Evolutionary conservation across 1,140 invertebrate species (phyloP), one percentile per base, ranked within the genome.

Genomic region (Lepidurus packardi): DNA sequence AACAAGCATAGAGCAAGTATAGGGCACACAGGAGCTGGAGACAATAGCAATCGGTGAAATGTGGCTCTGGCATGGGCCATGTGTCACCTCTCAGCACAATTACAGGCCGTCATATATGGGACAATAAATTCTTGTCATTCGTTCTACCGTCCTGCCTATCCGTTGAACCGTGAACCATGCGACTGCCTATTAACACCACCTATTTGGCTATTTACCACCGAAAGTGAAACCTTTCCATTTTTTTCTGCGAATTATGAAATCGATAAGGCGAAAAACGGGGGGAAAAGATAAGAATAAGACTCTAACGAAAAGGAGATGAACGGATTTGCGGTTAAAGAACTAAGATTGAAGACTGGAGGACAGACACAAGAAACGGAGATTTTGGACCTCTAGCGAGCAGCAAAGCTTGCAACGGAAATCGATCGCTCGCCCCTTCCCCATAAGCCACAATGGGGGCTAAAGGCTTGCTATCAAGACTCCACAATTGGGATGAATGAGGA

Each of bases 21-120:
- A 16, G 16, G 4, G 1, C 9, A 1, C 16, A 16, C 45, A 47
- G 45, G 9, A 9, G 13, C 16, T 13, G 53, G 53, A 65, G 53
- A 65, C 53, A 65, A 65, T 65, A 65, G 53, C 53, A 65, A 65
- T 65, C 53, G 53, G 53, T 65, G 53, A 65, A 65, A 65, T 65
- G 53, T 65, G 53, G 53, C 8, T 4, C 16, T 65, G 53, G 13
- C 53, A 65, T 65, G 53, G 13, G 53, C 53, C 53, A 65, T 65
- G 53, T 65, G 53, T 65, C 53, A 65, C 53, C 21, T 65, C 21
- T n/a, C 53, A 65, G 13, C n/a, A 65, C 53, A 65, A 65, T 65
- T 65, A 65, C 53, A 21, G 21, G 53, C 53, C 21, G 21, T 65
- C 53, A 65, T 65, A 65, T 65, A 65, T 13, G 16, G 53, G n/a